Conservation (phyloP, 2,113 vertebrate genomes). For the Steatornis caripensis region DNA sequence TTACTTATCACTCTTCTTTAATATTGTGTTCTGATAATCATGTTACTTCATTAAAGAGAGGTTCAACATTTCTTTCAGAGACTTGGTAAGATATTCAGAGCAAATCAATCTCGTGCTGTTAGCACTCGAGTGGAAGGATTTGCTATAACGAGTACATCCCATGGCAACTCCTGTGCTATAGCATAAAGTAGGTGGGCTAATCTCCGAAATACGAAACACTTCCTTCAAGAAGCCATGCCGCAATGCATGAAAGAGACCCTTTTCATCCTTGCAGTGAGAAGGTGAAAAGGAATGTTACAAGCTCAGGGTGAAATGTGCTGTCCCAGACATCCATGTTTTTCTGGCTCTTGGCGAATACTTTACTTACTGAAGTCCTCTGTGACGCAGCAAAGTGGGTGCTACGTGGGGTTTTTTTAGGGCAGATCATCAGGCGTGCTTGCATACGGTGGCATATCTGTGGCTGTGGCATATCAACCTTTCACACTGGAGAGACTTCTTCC, state of each 20-base stretch:
- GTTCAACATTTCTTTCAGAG: background rate
- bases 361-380: background rate
- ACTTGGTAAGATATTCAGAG: background rate
- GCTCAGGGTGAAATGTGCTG: background rate
- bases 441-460: background rate
- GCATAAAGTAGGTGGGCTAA: background rate
- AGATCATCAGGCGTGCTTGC: background rate
- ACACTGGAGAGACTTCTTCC: background rate
- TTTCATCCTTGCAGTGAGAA: background rate
- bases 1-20: background rate
- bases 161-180: background rate
- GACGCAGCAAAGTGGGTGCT: background rate
- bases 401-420: rapidly evolving
- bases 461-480: background rate
- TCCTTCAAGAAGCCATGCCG: background rate
- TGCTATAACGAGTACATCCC: background rate
- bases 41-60: background rate
- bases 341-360: background rate
- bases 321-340: background rate
- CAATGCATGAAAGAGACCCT: background rate
- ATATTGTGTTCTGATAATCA: background rate
- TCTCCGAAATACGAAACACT: background rate
- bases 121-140: background rate
- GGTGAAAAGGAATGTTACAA: background rate
- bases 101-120: background rate